These are phyloP conservation scores for Ammospiza nelsoni DNA, from an alignment of 2,113 vertebrate genomes.

Conservation along the genomic window DNA sequence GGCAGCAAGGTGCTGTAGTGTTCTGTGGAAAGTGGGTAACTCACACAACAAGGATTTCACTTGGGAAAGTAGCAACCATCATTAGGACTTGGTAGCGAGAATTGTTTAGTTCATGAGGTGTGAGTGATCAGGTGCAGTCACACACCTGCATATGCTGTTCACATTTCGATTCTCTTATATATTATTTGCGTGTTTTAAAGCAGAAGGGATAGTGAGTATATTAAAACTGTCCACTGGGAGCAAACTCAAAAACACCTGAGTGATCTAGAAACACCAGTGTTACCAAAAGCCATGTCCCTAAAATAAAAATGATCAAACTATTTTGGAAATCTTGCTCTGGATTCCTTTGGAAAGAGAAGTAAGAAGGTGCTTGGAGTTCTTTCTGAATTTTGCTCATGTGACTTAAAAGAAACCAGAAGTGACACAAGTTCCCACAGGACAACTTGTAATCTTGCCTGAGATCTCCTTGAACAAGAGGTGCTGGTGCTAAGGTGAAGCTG, in stretches of 20 bases:
- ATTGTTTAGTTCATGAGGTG: neutral
- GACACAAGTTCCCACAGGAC: neutral
- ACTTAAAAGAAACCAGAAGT: neutral
- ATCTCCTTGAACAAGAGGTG: neutral
- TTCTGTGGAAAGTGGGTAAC: neutral
- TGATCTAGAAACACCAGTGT: neutral
- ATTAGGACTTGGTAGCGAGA: neutral
- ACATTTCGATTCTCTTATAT: neutral
- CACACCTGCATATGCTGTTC: neutral
- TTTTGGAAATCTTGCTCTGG: neutral
- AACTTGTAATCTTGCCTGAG: neutral
- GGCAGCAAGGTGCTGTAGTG: neutral
- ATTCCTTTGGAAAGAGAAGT: neutral
- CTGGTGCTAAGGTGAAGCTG: neutral
- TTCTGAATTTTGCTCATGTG: neutral
- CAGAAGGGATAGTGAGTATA: neutral
- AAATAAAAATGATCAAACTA: neutral
- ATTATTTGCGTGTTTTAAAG: neutral
- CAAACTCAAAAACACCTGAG: neutral
- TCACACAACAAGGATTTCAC: neutral
- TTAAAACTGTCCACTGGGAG: neutral
- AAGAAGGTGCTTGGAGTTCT: neutral
- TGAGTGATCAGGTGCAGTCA: neutral
- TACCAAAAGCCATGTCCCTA: neutral
- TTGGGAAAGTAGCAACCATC: neutral